A percentile compares a stretch with the other conserved stretches of the same genome.
Evolutionary conservation across 2,113 vertebrate genomes (phyloP).

Genomic region (Myotis brandtii): DNA sequence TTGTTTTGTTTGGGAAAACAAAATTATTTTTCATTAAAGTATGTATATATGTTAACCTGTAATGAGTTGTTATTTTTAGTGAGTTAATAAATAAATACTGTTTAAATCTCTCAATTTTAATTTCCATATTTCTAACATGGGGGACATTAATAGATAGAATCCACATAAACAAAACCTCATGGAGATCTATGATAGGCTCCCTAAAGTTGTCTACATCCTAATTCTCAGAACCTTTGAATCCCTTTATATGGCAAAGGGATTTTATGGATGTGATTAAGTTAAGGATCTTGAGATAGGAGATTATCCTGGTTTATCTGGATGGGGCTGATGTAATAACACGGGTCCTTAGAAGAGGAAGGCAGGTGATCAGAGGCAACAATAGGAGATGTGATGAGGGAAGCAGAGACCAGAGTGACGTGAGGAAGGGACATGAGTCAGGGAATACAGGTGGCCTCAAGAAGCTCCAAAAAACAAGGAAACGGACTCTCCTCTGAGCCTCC

Average conservation of each 20-base stretch:
- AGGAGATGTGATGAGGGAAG: not conserved
- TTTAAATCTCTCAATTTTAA: slow-evolving; percentile 13
- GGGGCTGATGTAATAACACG: not conserved
- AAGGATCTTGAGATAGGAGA: not conserved
- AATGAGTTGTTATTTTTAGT: not conserved
- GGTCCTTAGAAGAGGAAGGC: not conserved
- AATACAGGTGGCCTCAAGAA: not conserved
- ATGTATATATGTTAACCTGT: not conserved
- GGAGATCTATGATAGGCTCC: not conserved
- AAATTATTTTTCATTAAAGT: slow-evolving; percentile 35
- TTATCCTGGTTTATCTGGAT: not conserved
- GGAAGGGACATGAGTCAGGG: not conserved
- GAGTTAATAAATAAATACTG: not conserved
- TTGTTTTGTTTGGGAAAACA: not conserved
- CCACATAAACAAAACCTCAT: not conserved
- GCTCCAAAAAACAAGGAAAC: not conserved
- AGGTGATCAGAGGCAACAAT: not conserved
- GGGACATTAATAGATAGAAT: not conserved
- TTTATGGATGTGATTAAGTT: not conserved
- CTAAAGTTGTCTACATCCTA: not conserved
- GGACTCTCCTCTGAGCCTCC: not conserved
- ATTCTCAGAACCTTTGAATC: not conserved
- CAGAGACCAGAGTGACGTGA: not conserved
- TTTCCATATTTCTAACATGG: not conserved
- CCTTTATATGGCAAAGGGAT: not conserved